Percentiles rank a stretch among this genome's conserved stretches.
These are phyloP conservation scores for Idaea biselata DNA, from an alignment of 2,888 invertebrate species.

Conservation along the genomic window DNA sequence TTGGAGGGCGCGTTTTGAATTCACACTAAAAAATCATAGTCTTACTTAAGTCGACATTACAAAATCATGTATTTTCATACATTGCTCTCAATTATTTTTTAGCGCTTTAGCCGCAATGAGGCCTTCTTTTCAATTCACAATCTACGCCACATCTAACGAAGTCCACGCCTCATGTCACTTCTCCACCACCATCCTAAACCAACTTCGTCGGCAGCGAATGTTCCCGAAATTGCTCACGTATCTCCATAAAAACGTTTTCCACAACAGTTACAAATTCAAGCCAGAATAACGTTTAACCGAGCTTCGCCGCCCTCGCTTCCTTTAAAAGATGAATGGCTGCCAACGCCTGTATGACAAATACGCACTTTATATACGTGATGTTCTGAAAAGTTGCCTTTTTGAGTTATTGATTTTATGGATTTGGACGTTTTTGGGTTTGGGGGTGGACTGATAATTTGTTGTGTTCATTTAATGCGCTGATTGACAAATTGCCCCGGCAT, in stretches of 20 bases:
- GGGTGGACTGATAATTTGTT: no score
- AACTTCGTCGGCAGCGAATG: not conserved
- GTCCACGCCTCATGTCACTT: not conserved
- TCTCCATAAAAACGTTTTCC: constrained; percentile 1
- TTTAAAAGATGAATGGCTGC: constrained; percentile 21
- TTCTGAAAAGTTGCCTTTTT: not conserved
- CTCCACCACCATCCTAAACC: not conserved
- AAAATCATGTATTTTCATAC: no score
- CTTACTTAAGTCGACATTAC: no score
- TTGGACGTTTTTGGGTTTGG: not conserved
- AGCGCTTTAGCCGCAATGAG: no score
- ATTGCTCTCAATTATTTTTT: no score
- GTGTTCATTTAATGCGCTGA: no score
- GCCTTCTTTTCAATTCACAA: no score
- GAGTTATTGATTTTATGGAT: not conserved
- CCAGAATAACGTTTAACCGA: not conserved
- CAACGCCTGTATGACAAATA: constrained; percentile 1
- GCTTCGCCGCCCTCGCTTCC: constrained; percentile 21
- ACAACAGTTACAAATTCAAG: constrained; percentile 1
- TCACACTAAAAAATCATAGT: no score
- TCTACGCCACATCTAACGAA: no score
- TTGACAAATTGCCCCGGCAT: no score
- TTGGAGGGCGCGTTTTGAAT: no score
- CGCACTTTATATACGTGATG: not conserved
- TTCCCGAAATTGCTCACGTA: not conserved